phyloP scores from a whole-genome alignment of 2,113 vertebrate genomes.

The Protobothrops flavoviridis region DNA sequence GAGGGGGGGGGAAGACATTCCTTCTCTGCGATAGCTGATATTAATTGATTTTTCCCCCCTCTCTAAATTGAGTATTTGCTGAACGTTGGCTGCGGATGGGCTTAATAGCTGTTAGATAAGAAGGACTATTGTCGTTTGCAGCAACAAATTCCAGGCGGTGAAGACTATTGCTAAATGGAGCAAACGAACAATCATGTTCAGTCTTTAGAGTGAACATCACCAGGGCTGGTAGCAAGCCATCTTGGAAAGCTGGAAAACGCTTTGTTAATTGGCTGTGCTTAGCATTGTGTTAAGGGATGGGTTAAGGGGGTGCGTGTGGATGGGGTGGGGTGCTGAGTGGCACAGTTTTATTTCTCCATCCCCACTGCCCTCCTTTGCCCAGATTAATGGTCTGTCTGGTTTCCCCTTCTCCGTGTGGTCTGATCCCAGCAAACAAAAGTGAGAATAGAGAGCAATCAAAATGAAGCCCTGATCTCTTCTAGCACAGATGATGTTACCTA shows the following conservation, averaged over 20 bases:
- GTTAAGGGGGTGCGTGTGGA: neutral
- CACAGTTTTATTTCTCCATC: neutral
- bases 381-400: neutral
- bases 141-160: constrained; percentile 13
- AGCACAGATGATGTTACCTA: neutral
- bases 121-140: constrained; percentile 2
- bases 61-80: neutral
- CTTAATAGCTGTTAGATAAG: neutral
- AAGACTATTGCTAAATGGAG: constrained; percentile 11
- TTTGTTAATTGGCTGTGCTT: neutral
- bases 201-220: constrained; percentile 5
- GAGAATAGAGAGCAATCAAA: neutral
- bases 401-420: neutral
- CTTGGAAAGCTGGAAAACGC: neutral
- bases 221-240: neutral
- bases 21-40: neutral
- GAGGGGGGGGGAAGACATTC: neutral
- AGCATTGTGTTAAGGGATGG: neutral
- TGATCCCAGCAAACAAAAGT: neutral
- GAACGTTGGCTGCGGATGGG: neutral
- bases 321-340: neutral
- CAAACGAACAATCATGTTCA: constrained; percentile 3
- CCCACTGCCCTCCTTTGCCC: neutral
- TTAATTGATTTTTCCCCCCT: neutral
- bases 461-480: neutral